phyloP scores from a whole-genome alignment of 2,113 vertebrate species.

The Ascaphus truei region DNA sequence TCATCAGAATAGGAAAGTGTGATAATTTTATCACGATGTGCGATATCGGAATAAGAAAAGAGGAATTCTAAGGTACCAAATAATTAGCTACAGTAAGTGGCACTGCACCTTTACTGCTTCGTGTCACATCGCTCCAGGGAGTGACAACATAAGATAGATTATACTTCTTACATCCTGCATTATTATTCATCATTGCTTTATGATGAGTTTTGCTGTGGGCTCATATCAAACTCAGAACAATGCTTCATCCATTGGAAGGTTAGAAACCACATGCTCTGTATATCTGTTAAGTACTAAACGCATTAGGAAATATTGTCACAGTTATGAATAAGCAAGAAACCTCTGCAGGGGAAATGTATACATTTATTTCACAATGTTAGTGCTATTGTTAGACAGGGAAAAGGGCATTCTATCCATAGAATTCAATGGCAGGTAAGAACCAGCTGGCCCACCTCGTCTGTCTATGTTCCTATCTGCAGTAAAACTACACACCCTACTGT shows the following conservation, averaged over 20 bases:
- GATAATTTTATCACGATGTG: no score
- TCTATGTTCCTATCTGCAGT: no score
- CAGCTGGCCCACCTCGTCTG: no score
- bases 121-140: neutral
- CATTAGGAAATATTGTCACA: neutral
- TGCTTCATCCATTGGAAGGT: neutral
- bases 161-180: neutral
- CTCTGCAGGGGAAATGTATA: neutral
- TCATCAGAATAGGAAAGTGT: no score
- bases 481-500: neutral
- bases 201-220: constrained; percentile 10
- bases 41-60: no score
- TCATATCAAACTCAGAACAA: neutral
- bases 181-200: constrained; percentile 6
- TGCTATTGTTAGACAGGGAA: neutral
- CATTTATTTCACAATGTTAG: neutral
- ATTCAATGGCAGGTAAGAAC: no score
- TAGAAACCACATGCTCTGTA: neutral
- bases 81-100: no score
- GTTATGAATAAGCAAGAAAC: neutral
- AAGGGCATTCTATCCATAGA: neutral
- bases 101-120: neutral
- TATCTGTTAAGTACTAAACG: constrained; percentile 15
- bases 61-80: neutral
- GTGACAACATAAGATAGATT: neutral